A percentile compares a stretch with the other conserved stretches of the same genome.
These are phyloP conservation scores for Trimorus sp. DNA, from an alignment of 2,888 invertebrate genomes.

Conservation along the genomic window DNA sequence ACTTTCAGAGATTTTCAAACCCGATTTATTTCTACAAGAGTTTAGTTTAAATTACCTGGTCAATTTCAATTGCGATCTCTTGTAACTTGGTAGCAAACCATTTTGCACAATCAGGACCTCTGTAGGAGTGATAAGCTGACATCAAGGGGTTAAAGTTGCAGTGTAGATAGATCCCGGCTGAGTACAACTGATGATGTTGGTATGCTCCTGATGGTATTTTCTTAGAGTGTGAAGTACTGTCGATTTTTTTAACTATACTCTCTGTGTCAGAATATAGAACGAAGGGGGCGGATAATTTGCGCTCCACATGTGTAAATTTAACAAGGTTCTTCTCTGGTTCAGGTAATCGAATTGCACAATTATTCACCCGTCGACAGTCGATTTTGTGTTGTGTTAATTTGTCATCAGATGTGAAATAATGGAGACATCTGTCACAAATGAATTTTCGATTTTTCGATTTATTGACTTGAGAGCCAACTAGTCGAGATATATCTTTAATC, in stretches of 20 bases:
- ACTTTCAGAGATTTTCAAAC: no score
- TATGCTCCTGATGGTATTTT: neutral
- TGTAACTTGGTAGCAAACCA: no score
- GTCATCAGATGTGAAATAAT: conserved; percentile 13
- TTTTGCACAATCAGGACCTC: no score
- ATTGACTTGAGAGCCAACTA: neutral
- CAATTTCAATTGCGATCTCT: no score
- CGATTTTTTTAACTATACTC: neutral
- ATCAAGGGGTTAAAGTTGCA: no score
- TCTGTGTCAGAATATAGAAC: conserved; percentile 5
- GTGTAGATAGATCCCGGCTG: conserved; percentile 11
- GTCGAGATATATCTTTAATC: conserved; percentile 13
- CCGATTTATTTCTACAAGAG: no score
- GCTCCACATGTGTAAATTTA: conserved; percentile 19
- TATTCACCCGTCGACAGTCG: neutral
- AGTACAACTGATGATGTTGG: conserved; percentile 3
- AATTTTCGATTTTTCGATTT: neutral
- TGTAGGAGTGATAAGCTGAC: no score
- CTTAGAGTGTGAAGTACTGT: no score
- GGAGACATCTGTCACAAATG: conserved; percentile 13
- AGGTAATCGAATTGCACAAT: conserved; percentile 9
- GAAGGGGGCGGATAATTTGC: conserved; percentile 19
- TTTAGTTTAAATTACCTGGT: no score
- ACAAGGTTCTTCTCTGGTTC: conserved; percentile 13
- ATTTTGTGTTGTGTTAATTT: conserved; percentile 3